These are phyloP conservation scores for Amphilophus citrinellus DNA, from an alignment of 2,113 vertebrate species.

Conservation along the genomic window DNA sequence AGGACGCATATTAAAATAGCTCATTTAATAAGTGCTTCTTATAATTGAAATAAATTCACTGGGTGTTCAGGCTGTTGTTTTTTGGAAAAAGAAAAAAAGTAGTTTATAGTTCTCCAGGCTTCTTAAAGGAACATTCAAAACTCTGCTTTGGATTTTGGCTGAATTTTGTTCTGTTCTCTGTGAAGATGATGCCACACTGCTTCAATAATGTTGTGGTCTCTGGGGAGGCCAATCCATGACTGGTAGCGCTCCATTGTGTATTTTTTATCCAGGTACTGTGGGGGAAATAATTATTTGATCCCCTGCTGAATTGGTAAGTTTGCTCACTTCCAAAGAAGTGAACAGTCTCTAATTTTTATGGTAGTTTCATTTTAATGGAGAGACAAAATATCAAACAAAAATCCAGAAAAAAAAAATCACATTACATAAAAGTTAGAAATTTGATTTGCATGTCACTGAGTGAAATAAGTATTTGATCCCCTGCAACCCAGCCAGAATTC, in stretches of 20 bases:
- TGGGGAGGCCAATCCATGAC: not conserved
- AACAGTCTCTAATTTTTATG: too few relatives aligned
- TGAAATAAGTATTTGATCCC: too few relatives aligned
- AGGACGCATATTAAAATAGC: not conserved
- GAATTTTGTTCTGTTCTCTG: not conserved
- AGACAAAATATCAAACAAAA: too few relatives aligned
- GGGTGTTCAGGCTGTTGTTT: constrained; percentile 7
- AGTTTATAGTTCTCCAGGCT: not conserved
- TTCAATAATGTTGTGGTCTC: not conserved
- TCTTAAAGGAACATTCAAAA: not conserved
- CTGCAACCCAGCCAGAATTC: too few relatives aligned
- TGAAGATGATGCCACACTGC: not conserved
- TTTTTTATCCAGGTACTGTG: not conserved
- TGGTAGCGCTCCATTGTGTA: not conserved
- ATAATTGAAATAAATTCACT: constrained; percentile 1
- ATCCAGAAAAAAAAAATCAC: too few relatives aligned
- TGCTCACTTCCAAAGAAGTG: too few relatives aligned
- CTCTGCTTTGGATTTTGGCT: not conserved
- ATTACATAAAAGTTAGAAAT: too few relatives aligned
- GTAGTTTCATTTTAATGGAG: too few relatives aligned
- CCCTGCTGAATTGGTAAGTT: too few relatives aligned
- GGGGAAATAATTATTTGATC: too few relatives aligned
- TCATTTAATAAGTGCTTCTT: constrained; percentile 6
- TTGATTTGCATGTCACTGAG: too few relatives aligned
- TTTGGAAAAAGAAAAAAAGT: not conserved